Evolutionary conservation across 2,113 vertebrate species (phyloP).

Genomic region (Laticauda colubrina): DNA sequence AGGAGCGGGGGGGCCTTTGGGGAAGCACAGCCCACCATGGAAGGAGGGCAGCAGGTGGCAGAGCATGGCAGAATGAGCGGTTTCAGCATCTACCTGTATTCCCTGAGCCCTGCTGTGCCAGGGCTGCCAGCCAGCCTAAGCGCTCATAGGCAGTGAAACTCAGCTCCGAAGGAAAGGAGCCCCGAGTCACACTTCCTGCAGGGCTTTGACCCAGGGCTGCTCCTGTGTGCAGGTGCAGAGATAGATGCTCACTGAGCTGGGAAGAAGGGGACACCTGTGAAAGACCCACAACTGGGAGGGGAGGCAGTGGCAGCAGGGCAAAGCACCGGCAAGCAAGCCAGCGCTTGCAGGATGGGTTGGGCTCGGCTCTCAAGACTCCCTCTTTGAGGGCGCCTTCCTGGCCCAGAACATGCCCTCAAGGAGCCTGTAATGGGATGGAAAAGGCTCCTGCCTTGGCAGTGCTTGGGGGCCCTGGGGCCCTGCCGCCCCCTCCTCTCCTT

Average conservation of each 20-base stretch:
- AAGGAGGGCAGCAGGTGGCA: background rate
- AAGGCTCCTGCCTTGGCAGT: background rate
- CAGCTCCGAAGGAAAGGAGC: background rate
- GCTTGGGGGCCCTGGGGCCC: background rate
- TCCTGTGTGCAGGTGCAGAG: background rate
- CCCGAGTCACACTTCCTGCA: slow-evolving; percentile 28
- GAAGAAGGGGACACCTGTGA: background rate
- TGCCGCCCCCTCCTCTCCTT: background rate
- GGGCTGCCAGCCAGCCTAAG: background rate
- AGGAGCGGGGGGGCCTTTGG: background rate
- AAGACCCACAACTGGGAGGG: background rate
- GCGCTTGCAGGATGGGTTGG: background rate
- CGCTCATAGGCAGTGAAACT: background rate
- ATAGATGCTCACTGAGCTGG: background rate
- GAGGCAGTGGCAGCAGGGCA: slow-evolving; percentile 2
- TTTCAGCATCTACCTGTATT: background rate
- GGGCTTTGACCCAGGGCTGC: slow-evolving; percentile 19
- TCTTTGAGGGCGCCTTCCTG: background rate
- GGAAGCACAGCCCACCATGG: background rate
- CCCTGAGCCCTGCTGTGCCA: background rate
- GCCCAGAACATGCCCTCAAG: too few species aligned
- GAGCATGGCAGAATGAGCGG: background rate
- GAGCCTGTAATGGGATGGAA: background rate
- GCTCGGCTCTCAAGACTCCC: background rate
- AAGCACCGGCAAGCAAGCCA: slow-evolving; percentile 18